Conservation (phyloP, 2,888 invertebrate genomes). For the Melipona bicolor region DNA sequence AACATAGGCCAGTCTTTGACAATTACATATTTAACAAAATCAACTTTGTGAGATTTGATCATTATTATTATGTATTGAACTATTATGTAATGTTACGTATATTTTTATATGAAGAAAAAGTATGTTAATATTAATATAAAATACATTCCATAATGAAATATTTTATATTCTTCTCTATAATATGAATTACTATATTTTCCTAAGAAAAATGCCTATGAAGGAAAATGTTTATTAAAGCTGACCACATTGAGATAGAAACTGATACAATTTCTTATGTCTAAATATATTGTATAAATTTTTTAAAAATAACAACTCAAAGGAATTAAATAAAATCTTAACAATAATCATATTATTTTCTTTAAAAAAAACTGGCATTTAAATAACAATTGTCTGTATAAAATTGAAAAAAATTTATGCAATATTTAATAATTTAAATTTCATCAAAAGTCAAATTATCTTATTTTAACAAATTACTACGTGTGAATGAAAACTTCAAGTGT, state of each 20-base stretch:
- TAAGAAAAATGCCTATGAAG: neutral
- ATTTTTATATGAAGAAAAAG: constrained; percentile 23
- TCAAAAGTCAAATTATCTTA: neutral
- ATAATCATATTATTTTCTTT: neutral
- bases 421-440: constrained; percentile 8
- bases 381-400: constrained; percentile 28
- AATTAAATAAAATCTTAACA: constrained; percentile 26
- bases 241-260: constrained; percentile 4
- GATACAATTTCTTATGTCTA: constrained; percentile 13
- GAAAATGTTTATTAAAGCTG: constrained; percentile 19
- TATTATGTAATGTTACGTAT: constrained; percentile 11
- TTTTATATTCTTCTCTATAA: constrained; percentile 7
- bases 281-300: constrained; percentile 14
- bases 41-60: neutral
- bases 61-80: neutral
- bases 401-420: constrained; percentile 14
- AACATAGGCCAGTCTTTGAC: constrained; percentile 57
- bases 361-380: constrained; percentile 1
- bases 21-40: constrained; percentile 28
- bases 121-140: constrained; percentile 20
- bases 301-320: constrained; percentile 21
- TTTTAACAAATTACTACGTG: neutral
- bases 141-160: constrained; percentile 8
- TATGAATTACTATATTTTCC: neutral
- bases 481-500: constrained; percentile 15